Base-by-base conservation (phyloP, 1,140 invertebrate genomes). In the Catajapyx aquilonaris region DNA sequence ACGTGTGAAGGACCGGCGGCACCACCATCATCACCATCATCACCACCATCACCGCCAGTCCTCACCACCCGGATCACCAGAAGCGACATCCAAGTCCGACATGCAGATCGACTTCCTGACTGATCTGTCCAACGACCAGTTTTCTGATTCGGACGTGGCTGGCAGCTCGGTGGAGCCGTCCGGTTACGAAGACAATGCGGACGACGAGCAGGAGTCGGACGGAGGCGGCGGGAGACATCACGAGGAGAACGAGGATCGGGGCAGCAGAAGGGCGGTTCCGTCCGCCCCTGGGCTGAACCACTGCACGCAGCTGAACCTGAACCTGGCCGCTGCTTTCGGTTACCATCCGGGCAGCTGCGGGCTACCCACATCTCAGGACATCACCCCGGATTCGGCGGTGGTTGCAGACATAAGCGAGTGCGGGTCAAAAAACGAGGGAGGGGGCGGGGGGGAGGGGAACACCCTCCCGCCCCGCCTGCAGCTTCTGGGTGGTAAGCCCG, bases 331-430 rank as follows among this genome's bases (percentile, higher is more conserved):
- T n/a, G n/a, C n/a, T n/a, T n/a, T n/a, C n/a, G n/a, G n/a, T n/a
- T n/a, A n/a, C 37, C 7, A 21, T 18, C 19, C 31, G 25, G 4
- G 15, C 18, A 5, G 18, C 19, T 17, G 13, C 19, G 15, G 19
- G 20, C 15, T 13, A 17, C 18, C 36, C 17, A 28, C 21, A 11
- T 35, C 16, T 23, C 36, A 35, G 20, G 43, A 45, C 21, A 35
- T 42, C 3, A 45, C 37, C 9, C 43, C 43, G 5, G 43, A 45
- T 35, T 45, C 43, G 10, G 43, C 43, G 16, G 42, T 45, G 20
- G 43, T 39, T 5, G 41, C 41, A 9, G 43, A 45, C 31, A 37
- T 38, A 20, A 30, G 28, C 28, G 37, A 17, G 18, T 20, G 7
- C 15, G 15, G 31, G 34, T 33, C 22, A 23, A 33, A 25, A 36